Percentiles rank a stretch among this genome's conserved stretches.
Conservation (phyloP, 1,140 invertebrate species). For the Aphis craccivora region DNA sequence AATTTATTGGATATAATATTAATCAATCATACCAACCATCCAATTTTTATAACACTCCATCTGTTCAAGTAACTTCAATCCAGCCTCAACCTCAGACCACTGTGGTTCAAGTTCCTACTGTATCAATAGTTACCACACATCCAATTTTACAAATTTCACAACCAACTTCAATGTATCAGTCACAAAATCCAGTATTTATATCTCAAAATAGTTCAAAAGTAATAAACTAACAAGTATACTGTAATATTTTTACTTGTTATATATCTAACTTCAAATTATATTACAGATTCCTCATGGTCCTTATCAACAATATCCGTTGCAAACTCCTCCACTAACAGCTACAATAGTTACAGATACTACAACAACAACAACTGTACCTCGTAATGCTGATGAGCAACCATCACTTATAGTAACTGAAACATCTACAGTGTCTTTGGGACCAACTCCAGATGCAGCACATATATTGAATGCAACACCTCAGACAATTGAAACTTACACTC, state of each 20-base stretch:
- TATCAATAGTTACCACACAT: slow-evolving; percentile 54
- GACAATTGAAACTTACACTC: slow-evolving; percentile 52
- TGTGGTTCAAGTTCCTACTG: slow-evolving; percentile 56
- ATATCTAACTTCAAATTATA: not conserved
- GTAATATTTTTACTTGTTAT: not conserved
- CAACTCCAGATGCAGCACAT: slow-evolving; percentile 42
- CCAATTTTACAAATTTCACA: slow-evolving; percentile 54
- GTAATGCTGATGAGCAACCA: slow-evolving; percentile 52
- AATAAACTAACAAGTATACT: not conserved
- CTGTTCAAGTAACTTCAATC: slow-evolving; percentile 53
- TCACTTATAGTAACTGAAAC: slow-evolving; percentile 55
- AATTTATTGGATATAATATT: slow-evolving; percentile 49
- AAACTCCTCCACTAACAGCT: slow-evolving; percentile 47
- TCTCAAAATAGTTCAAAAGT: slow-evolving; percentile 52
- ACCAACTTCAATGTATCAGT: slow-evolving; percentile 47
- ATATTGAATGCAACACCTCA: slow-evolving; percentile 45
- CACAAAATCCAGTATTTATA: slow-evolving; percentile 43
- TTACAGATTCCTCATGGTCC: slow-evolving; percentile 2
- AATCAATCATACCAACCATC: slow-evolving; percentile 46
- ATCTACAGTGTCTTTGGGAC: slow-evolving; percentile 47
- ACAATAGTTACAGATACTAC: slow-evolving; percentile 56
- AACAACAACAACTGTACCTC: slow-evolving; percentile 51
- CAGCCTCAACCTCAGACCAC: slow-evolving; percentile 52
- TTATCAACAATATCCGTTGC: slow-evolving; percentile 50
- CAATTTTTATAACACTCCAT: slow-evolving; percentile 41